A percentile compares a stretch with the other conserved stretches of the same genome.
These are phyloP conservation scores for Cossypha dichroa DNA, from an alignment of 2,797 vertebrate genomes.

Conservation along the genomic window DNA sequence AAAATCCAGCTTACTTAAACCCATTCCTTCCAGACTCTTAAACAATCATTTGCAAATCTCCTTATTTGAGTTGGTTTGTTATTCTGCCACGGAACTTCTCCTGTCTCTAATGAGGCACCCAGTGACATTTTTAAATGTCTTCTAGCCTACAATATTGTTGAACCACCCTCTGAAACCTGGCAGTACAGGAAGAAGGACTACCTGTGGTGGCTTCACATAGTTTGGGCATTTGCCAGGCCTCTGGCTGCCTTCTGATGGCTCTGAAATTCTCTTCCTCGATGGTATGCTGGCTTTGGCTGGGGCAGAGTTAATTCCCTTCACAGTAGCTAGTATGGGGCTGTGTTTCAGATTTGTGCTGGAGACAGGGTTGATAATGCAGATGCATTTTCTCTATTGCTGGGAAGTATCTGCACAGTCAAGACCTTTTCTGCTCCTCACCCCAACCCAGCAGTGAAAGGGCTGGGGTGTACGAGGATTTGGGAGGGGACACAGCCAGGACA, in stretches of 20 bases:
- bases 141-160: neutral
- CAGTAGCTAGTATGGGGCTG: neutral
- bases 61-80: neutral
- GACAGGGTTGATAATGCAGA: neutral
- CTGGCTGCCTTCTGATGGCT: neutral
- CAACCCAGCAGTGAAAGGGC: accelerated
- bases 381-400: neutral
- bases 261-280: neutral
- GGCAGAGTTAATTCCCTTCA: neutral
- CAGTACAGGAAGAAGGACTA: neutral
- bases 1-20: neutral
- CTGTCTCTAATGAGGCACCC: neutral
- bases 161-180: neutral
- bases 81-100: neutral
- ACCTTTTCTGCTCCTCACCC: neutral
- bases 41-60: neutral
- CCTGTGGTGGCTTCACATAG: neutral
- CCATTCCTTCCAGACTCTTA: neutral
- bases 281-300: neutral
- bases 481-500: neutral
- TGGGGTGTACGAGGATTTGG: neutral
- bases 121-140: neutral
- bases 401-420: accelerated
- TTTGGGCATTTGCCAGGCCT: neutral
- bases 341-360: neutral